Percentiles rank a stretch among this genome's conserved stretches.
Conservation (phyloP, 2,797 vertebrate genomes). For the Fistularia tabacaria region DNA sequence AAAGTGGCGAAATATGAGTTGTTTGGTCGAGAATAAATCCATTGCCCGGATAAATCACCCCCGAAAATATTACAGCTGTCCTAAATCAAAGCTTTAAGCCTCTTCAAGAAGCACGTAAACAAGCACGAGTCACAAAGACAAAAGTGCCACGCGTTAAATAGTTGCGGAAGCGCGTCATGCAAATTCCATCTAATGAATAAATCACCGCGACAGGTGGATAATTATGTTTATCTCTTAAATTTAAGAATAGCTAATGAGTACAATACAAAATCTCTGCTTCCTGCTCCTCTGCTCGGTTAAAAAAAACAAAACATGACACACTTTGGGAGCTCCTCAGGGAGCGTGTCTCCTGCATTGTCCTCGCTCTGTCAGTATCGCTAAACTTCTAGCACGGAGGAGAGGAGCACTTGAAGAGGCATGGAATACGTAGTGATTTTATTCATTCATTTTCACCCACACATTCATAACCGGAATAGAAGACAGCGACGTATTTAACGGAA, state of each 20-base stretch:
- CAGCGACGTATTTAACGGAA: no score
- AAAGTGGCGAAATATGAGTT: no score
- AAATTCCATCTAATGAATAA: slow-evolving; percentile 3
- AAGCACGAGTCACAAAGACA: no score
- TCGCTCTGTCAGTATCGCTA: slow-evolving; percentile 24
- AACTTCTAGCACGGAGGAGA: no score
- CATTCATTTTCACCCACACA: no score
- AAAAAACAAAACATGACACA: slow-evolving; percentile 26
- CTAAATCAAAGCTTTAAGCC: not conserved
- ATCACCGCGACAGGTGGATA: slow-evolving; percentile 1
- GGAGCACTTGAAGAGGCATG: no score
- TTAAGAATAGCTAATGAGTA: slow-evolving; percentile 17
- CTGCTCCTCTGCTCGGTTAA: slow-evolving; percentile 28
- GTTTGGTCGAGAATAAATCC: no score
- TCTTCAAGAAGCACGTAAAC: not conserved
- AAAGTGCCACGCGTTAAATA: slow-evolving; percentile 4
- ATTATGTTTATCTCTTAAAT: slow-evolving; percentile 18
- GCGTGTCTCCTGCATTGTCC: slow-evolving; percentile 31
- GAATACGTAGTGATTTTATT: no score
- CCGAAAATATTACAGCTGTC: not conserved
- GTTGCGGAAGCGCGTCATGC: not conserved
- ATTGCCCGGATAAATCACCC: no score
- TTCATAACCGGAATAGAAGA: no score
- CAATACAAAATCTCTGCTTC: slow-evolving; percentile 14
- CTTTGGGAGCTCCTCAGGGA: slow-evolving; percentile 26